Base-by-base conservation (phyloP, 2,113 vertebrate genomes). In the Oreochromis niloticus region DNA sequence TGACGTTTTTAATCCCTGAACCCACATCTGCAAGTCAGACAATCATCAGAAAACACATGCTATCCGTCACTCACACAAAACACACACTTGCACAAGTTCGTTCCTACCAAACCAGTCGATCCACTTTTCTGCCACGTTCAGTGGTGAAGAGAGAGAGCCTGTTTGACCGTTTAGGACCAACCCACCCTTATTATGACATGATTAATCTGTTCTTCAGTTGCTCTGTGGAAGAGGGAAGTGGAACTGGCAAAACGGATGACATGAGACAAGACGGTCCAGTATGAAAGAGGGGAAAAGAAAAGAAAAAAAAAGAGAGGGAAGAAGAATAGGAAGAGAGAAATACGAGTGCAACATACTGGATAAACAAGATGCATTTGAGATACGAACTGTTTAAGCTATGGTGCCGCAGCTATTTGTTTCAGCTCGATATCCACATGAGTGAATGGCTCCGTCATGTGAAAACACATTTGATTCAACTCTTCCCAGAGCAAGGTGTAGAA, bases 51-150 rank as follows among this genome's bases (percentile, higher is more conserved):
- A 78, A 66, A 89, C 11, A 85, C 16, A 6, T 56, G 57, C 48
- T 3, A 6, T 4, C 24, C 32, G 32, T 54, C 34, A 36, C 34
- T 43, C 24, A 43, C 52, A 84, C 80, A 57, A 52, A 86, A 81
- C 54, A 85, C 30, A 61, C 36, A 87, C 61, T 63, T 63, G 59
- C 57, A 24, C n/a, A 81, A 84, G 48, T 50, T 52, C 4, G 24
- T 88, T 93, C 82, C 91, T 3, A 79, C 83, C 63, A 94, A 96
- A 96, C 95, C 93, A 92, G 96, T 94, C 90, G 19, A 91, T 91
- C 95, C 43, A 88, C 95, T 95, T 95, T 89, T 36, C 17, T n/a
- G 16, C 3, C 22, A 52, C n/a, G 14, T 57, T 80, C 32, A 66
- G 79, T 80, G 55, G 43, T 78, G 56, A 54, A 75, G 22, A 14